Evolutionary conservation across 1,140 invertebrate genomes (phyloP).

Genomic region (Drosophila rufa): DNA sequence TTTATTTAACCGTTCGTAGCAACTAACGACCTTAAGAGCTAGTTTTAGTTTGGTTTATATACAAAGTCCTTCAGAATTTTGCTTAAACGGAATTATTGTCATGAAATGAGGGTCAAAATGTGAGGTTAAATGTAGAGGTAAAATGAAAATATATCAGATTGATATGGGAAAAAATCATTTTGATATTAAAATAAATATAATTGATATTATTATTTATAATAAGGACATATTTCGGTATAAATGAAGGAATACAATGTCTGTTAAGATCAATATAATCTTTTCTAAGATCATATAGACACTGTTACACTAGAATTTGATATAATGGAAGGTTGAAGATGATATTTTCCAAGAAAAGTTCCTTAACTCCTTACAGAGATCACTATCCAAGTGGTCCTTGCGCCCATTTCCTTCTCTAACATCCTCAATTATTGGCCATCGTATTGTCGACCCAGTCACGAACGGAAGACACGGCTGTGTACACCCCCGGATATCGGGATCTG

Average conservation of each 20-base stretch:
- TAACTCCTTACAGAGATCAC: background rate
- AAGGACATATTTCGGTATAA: too few species aligned
- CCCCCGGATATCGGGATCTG: conserved; percentile 45
- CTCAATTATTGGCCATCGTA: conserved; percentile 43
- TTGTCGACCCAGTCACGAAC: conserved; percentile 26
- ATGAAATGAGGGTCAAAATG: background rate
- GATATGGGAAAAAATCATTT: too few species aligned
- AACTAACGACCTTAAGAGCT: conserved; percentile 23
- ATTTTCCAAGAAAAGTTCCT: too few species aligned
- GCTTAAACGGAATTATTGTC: background rate
- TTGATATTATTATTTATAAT: too few species aligned
- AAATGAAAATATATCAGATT: too few species aligned
- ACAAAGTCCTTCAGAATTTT: background rate
- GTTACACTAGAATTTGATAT: background rate
- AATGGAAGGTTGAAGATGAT: background rate
- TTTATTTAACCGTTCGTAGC: conserved; percentile 22
- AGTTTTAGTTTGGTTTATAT: background rate
- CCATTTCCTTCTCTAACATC: background rate
- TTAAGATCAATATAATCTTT: too few species aligned
- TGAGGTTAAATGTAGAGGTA: background rate
- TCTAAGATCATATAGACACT: too few species aligned
- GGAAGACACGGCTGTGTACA: conserved; percentile 41
- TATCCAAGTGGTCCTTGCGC: too few species aligned
- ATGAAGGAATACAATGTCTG: too few species aligned
- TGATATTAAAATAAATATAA: too few species aligned